Evolutionary conservation across 2,113 vertebrate species (phyloP).

Genomic region (Austrofundulus limnaeus): DNA sequence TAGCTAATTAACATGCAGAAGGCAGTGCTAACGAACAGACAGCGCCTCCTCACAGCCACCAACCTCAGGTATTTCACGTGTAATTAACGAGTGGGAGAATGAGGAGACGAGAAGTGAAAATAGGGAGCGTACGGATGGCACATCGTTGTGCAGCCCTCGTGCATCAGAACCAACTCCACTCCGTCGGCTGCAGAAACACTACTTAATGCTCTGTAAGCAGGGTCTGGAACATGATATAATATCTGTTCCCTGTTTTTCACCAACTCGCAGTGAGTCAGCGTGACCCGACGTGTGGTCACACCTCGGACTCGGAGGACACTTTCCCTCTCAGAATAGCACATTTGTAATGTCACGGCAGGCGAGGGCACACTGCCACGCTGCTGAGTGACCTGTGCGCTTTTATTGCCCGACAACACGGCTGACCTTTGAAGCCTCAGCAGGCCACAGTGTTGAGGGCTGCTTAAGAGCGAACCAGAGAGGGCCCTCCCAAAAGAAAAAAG

Average conservation of each 20-base stretch:
- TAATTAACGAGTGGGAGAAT: slow-evolving; percentile 64
- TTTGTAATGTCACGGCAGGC: slow-evolving; percentile 70
- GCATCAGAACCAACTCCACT: slow-evolving; percentile 54
- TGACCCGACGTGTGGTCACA: slow-evolving; percentile 65
- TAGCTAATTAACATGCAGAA: slow-evolving; percentile 80
- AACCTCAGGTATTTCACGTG: slow-evolving; percentile 76
- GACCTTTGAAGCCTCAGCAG: slow-evolving; percentile 70
- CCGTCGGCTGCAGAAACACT: slow-evolving; percentile 60
- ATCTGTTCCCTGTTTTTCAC: slow-evolving; percentile 56
- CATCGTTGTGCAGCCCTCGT: slow-evolving; percentile 53
- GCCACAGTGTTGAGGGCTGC: slow-evolving; percentile 32
- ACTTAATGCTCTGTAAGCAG: slow-evolving; percentile 55
- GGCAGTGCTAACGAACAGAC: slow-evolving; percentile 64
- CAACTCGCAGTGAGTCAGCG: slow-evolving; percentile 68
- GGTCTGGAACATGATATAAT: slow-evolving; percentile 55
- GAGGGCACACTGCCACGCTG: slow-evolving; percentile 23
- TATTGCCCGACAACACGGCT: slow-evolving; percentile 66
- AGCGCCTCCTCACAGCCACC: slow-evolving; percentile 61
- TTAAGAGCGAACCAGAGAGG: slow-evolving; percentile 19
- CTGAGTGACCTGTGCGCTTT: slow-evolving; percentile 64
- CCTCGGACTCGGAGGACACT: slow-evolving; percentile 71
- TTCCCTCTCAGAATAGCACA: slow-evolving; percentile 65
- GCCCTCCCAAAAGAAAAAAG: neutral
- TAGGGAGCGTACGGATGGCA: slow-evolving; percentile 40
- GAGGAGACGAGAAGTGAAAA: slow-evolving; percentile 50